phyloP scores from a whole-genome alignment of 2,888 invertebrate species.

The Cheilosia impressa region DNA sequence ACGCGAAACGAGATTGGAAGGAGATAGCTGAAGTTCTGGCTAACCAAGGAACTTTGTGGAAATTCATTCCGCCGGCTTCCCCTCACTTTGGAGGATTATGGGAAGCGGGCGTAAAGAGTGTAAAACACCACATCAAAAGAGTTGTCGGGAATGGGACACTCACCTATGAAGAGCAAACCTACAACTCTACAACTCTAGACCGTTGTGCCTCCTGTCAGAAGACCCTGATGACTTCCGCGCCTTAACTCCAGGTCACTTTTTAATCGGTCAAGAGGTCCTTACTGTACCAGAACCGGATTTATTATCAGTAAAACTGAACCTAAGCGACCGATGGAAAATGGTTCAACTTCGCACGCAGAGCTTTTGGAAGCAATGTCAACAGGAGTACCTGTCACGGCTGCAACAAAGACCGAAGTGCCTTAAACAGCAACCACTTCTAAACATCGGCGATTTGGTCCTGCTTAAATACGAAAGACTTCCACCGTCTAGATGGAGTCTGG shows the following conservation, averaged over 20 bases:
- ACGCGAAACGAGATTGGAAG: neutral
- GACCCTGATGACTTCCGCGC: conserved; percentile 56
- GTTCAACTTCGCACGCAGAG: conserved; percentile 53
- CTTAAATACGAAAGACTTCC: conserved; percentile 13
- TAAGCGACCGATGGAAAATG: conserved; percentile 50
- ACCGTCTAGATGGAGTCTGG: neutral
- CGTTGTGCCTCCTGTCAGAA: conserved; percentile 68
- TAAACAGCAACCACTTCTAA: too few relatives aligned
- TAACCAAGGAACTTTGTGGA: conserved; percentile 76
- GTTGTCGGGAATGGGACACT: neutral
- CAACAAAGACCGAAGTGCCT: too few relatives aligned
- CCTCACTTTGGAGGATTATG: conserved; percentile 40
- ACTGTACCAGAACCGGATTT: conserved; percentile 46
- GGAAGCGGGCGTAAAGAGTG: too few relatives aligned
- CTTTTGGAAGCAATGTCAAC: conserved; percentile 62
- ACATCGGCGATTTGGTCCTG: neutral
- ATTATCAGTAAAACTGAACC: conserved; percentile 18
- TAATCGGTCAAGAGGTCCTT: conserved; percentile 46
- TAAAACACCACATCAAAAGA: conserved; percentile 22
- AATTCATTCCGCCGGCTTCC: conserved; percentile 74
- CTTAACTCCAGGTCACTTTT: conserved; percentile 57
- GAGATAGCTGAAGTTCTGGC: neutral
- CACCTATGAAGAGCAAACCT: conserved; percentile 14
- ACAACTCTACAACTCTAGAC: conserved; percentile 76
- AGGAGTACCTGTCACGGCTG: conserved; percentile 44